Evolutionary conservation across 37 sponge, comb jelly and placozoan species (phyloP).

Genomic region (Halisarca cf. caerulea): DNA sequence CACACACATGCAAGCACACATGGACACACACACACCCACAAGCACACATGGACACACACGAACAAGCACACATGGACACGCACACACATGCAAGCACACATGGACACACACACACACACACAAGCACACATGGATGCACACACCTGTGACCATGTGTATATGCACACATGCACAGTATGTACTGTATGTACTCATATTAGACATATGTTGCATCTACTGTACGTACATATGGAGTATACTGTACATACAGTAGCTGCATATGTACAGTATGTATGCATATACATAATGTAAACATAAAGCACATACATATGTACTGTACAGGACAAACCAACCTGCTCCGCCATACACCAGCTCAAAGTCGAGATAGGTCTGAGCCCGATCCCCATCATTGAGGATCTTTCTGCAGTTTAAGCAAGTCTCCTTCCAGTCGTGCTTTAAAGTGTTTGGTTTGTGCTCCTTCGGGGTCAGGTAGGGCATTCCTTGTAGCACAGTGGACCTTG

Average conservation of each 20-base stretch:
- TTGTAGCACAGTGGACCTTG: constrained; percentile 67
- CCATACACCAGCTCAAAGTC: constrained; percentile 65
- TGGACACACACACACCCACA: too few species aligned
- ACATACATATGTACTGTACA: neutral
- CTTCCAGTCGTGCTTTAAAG: constrained; percentile 14
- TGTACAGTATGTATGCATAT: neutral
- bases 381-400: neutral
- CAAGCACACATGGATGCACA: too few species aligned
- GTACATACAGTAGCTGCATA: too few species aligned
- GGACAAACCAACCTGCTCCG: constrained; percentile 27
- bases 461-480: constrained; percentile 76
- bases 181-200: neutral
- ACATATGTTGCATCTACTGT: neutral
- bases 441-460: constrained; percentile 59
- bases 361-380: constrained; percentile 32
- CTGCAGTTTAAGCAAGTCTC: neutral
- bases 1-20: too few species aligned
- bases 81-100: too few species aligned
- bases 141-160: too few species aligned
- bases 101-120: too few species aligned
- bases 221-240: too few species aligned
- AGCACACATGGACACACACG: too few species aligned
- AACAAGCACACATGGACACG: too few species aligned
- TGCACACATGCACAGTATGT: neutral
- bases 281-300: neutral